Percentiles rank a stretch among this genome's conserved stretches.
These are phyloP conservation scores for Condylura cristata DNA, from an alignment of 2,113 vertebrate genomes.

Conservation along the genomic window DNA sequence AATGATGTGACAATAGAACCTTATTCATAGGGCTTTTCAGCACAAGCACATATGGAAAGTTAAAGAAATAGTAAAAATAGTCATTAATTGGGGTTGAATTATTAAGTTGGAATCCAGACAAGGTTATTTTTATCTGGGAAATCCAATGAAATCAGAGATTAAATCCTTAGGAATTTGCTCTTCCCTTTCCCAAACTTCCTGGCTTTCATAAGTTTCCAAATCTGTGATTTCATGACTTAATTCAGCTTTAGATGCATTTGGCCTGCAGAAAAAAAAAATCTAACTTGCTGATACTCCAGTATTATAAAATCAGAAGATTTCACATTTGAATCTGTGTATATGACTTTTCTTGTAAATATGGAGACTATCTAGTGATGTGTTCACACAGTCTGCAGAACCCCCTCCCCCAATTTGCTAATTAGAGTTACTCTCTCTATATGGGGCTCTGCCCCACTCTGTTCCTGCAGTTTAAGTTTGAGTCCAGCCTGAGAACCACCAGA, in stretches of 20 bases:
- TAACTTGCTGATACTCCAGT: neutral
- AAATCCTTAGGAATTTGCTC: slow-evolving; percentile 34
- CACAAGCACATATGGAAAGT: neutral
- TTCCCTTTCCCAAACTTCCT: neutral
- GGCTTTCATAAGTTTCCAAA: neutral
- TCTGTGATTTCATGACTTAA: neutral
- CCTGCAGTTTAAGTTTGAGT: neutral
- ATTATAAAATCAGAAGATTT: slow-evolving; percentile 18
- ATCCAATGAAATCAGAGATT: slow-evolving; percentile 30
- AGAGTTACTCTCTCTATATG: neutral
- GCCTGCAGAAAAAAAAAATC: neutral
- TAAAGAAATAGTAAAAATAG: neutral
- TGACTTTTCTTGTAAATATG: neutral
- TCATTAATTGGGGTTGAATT: neutral
- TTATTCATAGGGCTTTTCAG: neutral
- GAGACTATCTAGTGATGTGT: neutral
- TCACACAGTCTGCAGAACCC: neutral
- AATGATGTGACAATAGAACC: neutral
- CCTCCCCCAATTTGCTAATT: neutral
- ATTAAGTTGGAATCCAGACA: neutral
- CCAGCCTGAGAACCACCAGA: neutral
- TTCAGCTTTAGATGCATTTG: neutral
- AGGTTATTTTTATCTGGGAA: slow-evolving; percentile 31
- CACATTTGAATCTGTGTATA: neutral
- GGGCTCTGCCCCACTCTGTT: neutral